Evolutionary conservation across 1,140 invertebrate genomes (phyloP).

Genomic region (Planococcus citri): DNA sequence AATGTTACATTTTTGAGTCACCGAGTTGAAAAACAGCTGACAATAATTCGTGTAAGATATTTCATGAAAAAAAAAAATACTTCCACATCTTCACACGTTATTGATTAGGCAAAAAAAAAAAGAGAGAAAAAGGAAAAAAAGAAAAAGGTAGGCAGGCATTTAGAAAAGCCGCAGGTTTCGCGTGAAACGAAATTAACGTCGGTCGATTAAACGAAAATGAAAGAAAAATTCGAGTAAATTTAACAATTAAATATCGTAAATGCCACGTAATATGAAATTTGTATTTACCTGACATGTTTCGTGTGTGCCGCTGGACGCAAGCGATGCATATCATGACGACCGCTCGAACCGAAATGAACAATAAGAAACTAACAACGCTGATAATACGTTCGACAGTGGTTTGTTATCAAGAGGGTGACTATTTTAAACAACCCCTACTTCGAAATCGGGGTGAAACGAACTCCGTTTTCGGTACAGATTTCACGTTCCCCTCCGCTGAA

Average conservation of each 20-base stretch:
- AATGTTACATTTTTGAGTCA: too few relatives aligned
- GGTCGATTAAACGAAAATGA: neutral
- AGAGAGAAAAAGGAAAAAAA: too few relatives aligned
- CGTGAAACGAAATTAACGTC: neutral
- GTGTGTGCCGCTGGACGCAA: neutral
- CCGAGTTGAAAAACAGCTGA: too few relatives aligned
- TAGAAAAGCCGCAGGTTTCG: neutral
- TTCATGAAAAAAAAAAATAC: neutral
- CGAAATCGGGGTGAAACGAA: neutral
- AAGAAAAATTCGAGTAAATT: neutral
- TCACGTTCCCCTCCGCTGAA: neutral
- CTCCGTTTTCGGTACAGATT: neutral
- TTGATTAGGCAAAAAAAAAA: neutral
- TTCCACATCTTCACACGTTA: neutral
- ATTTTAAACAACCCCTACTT: slow-evolving; percentile 11
- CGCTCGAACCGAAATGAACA: slow-evolving; percentile 8
- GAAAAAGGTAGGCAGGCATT: neutral
- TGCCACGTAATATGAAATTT: neutral
- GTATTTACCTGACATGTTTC: neutral
- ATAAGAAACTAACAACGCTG: slow-evolving; percentile 17
- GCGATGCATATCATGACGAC: neutral
- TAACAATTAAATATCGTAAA: neutral
- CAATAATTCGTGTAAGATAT: neutral
- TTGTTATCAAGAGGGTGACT: slow-evolving; percentile 17
- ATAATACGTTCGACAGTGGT: slow-evolving; percentile 17